Conservation (phyloP, 2,113 vertebrate genomes). For the Colius striatus region DNA sequence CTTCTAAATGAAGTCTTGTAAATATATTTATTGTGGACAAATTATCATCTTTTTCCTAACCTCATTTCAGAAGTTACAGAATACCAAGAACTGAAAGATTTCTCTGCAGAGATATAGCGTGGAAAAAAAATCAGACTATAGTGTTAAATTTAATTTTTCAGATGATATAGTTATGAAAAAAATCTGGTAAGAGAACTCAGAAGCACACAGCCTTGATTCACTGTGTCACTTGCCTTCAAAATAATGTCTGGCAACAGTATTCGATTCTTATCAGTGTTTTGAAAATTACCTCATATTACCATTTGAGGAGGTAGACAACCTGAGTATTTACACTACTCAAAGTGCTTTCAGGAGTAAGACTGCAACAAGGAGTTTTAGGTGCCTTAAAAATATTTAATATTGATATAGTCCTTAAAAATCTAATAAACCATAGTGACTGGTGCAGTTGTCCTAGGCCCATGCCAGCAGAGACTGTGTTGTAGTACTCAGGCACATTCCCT, state of each 20-base stretch:
- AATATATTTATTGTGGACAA: not conserved
- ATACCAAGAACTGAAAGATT: not conserved
- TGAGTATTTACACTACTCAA: not conserved
- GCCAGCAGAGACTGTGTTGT: not conserved
- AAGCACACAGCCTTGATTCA: not conserved
- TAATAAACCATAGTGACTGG: not conserved
- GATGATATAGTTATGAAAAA: not conserved
- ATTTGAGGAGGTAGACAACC: not conserved
- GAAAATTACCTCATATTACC: not conserved
- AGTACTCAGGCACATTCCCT: accelerated
- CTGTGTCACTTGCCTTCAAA: not conserved
- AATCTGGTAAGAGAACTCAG: not conserved
- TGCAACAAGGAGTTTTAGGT: not conserved
- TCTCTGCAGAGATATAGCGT: not conserved
- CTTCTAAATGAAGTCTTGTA: not conserved
- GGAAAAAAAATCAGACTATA: not conserved
- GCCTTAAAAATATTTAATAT: not conserved
- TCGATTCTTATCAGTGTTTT: not conserved
- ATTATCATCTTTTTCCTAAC: not conserved
- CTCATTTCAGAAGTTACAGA: not conserved
- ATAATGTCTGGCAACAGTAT: not conserved
- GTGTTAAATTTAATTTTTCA: not conserved
- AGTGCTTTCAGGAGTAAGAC: not conserved
- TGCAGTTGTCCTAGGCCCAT: not conserved
- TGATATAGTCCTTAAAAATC: not conserved